These are phyloP conservation scores for Lagodon rhomboides DNA, from an alignment of 2,797 vertebrate genomes.

Conservation along the genomic window DNA sequence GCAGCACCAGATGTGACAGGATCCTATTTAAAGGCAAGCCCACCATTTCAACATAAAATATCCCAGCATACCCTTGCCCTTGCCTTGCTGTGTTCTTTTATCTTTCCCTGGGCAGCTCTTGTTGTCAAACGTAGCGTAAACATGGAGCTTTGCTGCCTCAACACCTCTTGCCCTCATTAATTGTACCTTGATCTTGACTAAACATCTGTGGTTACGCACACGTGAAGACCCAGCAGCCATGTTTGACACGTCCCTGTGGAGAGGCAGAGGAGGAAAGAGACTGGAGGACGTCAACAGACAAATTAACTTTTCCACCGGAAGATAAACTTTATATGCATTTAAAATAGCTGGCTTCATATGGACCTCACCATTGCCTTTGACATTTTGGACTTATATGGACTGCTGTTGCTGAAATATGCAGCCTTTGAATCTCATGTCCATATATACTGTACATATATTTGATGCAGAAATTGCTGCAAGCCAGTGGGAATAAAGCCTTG, in stretches of 20 bases:
- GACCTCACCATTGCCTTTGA: background rate
- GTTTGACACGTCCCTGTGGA: conserved; percentile 48
- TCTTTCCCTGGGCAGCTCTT: conserved; percentile 28
- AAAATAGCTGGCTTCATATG: conserved; percentile 3
- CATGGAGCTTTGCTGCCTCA: conserved; percentile 29
- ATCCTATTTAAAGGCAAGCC: background rate
- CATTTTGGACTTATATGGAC: no score
- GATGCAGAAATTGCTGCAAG: no score
- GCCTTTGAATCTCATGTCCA: no score
- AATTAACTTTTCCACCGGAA: background rate
- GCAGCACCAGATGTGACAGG: background rate
- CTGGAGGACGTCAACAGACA: conserved; percentile 9
- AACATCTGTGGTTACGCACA: conserved; percentile 68
- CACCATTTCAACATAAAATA: conserved; percentile 7
- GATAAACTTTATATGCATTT: background rate
- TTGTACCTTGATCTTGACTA: conserved; percentile 39
- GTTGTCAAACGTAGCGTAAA: conserved; percentile 42
- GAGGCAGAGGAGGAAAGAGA: background rate
- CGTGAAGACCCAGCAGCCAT: conserved; percentile 32
- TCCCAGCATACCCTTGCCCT: conserved; percentile 11
- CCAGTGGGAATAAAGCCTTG: no score
- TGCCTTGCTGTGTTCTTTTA: conserved; percentile 11
- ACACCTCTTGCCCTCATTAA: conserved; percentile 55
- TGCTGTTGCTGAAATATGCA: no score
- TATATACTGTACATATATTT: no score